These are phyloP conservation scores for Biston stratarius DNA, from an alignment of 2,888 invertebrate species.

Conservation along the genomic window DNA sequence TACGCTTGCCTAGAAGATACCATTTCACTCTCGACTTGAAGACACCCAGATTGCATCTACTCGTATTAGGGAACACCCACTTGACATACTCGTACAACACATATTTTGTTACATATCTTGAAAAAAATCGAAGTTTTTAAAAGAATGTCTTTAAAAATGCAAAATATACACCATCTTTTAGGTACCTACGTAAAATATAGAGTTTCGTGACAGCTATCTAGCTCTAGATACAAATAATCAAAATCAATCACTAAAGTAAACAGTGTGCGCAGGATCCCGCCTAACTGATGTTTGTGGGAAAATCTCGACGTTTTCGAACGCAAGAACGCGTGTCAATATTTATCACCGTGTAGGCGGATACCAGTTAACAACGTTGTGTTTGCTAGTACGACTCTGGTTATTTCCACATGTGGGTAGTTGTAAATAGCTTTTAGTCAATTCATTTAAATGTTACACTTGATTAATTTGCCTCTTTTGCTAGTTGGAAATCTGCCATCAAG, in stretches of 20 bases:
- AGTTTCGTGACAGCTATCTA: not conserved
- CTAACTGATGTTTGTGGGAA: slow-evolving; percentile 25
- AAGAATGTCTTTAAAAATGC: too few relatives aligned
- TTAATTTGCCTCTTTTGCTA: not conserved
- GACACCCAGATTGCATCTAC: too few relatives aligned
- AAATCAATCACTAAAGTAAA: slow-evolving; percentile 35
- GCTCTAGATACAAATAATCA: slow-evolving; percentile 1
- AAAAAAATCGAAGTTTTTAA: too few relatives aligned
- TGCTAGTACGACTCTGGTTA: not conserved
- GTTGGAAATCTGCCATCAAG: not conserved
- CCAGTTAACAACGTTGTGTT: slow-evolving; percentile 16
- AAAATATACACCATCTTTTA: not conserved
- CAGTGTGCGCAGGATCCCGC: slow-evolving; percentile 13
- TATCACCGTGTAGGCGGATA: slow-evolving; percentile 21
- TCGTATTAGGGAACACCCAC: too few relatives aligned
- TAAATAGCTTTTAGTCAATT: not conserved
- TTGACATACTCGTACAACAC: too few relatives aligned
- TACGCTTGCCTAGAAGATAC: too few relatives aligned
- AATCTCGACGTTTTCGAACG: slow-evolving; percentile 25
- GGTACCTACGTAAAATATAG: not conserved
- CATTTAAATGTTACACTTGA: not conserved
- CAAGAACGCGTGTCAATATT: slow-evolving; percentile 40
- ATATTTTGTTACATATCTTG: too few relatives aligned
- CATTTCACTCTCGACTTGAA: too few relatives aligned
- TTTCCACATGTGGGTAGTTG: not conserved